These are phyloP conservation scores for Cantharis rufa DNA, from an alignment of 2,888 invertebrate species.

Conservation along the genomic window DNA sequence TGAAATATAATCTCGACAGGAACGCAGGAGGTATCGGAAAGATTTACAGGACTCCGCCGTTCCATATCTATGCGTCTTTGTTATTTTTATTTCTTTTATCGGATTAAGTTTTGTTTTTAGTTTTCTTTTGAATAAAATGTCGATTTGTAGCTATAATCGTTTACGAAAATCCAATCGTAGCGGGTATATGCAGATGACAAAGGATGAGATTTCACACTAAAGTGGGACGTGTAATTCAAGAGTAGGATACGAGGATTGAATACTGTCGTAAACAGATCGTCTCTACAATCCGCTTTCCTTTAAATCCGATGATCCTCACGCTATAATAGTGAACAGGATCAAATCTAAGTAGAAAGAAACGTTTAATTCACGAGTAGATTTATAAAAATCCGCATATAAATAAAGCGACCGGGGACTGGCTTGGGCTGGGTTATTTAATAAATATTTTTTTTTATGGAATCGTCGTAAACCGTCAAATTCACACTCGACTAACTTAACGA, in stretches of 20 bases:
- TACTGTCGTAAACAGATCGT: conserved; percentile 55
- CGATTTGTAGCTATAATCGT: conserved; percentile 4
- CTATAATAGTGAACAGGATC: conserved; percentile 43
- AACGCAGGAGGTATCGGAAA: conserved; percentile 7
- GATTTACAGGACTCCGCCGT: conserved; percentile 17
- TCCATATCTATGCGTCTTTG: conserved; percentile 4
- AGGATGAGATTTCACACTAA: conserved; percentile 41
- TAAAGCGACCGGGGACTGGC: conserved; percentile 3
- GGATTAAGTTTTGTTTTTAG: neutral
- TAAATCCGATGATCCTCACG: conserved; percentile 46
- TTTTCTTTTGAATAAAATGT: conserved; percentile 6
- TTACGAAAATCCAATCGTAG: neutral
- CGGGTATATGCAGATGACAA: conserved; percentile 38
- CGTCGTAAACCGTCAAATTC: neutral
- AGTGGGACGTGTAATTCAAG: conserved; percentile 49
- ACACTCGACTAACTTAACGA: neutral
- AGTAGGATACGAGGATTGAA: conserved; percentile 51
- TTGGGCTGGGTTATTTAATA: conserved; percentile 1
- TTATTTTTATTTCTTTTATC: neutral
- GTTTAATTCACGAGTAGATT: conserved; percentile 45
- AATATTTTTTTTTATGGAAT: neutral
- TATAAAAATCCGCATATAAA: conserved; percentile 24
- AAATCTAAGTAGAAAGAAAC: conserved; percentile 47
- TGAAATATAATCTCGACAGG: conserved; percentile 19
- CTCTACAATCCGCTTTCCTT: conserved; percentile 47